Conservation (phyloP, 2,113 vertebrate species). For the Zosterops japonicus region DNA sequence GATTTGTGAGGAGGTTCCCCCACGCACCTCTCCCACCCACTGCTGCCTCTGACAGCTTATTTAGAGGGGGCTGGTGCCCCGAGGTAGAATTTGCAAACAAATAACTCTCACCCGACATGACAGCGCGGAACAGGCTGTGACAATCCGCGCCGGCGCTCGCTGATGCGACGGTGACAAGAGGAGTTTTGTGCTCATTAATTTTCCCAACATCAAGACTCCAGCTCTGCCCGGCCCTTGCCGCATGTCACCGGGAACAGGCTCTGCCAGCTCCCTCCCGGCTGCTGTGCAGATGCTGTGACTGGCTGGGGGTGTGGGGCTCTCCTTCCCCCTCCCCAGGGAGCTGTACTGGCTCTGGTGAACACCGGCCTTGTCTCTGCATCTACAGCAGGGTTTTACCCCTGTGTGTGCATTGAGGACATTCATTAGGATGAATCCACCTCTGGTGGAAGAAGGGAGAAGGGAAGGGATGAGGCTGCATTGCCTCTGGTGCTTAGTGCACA, state of each 20-base stretch:
- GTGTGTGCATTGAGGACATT: fast-evolving
- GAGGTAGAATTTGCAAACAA: constrained; percentile 20
- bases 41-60: neutral
- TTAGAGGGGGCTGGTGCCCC: neutral
- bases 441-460: neutral
- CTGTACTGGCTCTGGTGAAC: fast-evolving
- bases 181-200: neutral
- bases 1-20: neutral
- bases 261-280: neutral
- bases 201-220: neutral
- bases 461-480: neutral
- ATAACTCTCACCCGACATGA: neutral
- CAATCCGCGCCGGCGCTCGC: neutral
- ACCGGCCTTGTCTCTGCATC: neutral
- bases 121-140: neutral
- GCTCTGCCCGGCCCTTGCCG: neutral
- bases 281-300: neutral
- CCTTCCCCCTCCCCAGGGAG: neutral
- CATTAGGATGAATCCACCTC: fast-evolving
- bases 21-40: neutral
- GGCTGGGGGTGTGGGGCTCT: neutral
- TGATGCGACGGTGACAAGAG: neutral
- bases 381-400: fast-evolving
- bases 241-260: neutral
- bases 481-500: neutral